Conservation (phyloP, 2,888 invertebrate species). For the Operophtera brumata region DNA sequence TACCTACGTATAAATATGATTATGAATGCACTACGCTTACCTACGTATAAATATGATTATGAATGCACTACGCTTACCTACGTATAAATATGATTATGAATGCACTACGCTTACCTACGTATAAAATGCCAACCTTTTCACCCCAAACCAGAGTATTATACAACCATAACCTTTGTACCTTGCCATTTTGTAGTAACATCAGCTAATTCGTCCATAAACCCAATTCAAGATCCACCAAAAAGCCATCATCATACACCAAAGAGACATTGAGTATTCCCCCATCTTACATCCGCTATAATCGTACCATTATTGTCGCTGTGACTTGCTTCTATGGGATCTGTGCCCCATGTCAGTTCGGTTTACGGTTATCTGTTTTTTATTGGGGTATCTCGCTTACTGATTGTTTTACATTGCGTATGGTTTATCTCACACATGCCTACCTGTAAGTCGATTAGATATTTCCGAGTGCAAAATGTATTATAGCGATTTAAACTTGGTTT, state of each 20-base stretch:
- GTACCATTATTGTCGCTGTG: conserved; percentile 35
- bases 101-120: too few species aligned
- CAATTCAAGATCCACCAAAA: conserved; percentile 5
- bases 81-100: too few species aligned
- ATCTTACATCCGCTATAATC: conserved; percentile 22
- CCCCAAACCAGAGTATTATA: not conserved
- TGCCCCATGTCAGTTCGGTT: conserved; percentile 31
- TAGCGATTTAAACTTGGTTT: not conserved
- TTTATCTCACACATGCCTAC: conserved; percentile 1
- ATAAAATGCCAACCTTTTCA: not conserved
- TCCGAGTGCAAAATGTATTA: not conserved
- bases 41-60: too few species aligned
- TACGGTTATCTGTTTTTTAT: conserved; percentile 21
- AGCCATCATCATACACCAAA: conserved; percentile 6
- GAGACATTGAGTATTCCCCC: not conserved
- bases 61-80: too few species aligned
- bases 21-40: too few species aligned
- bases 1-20: too few species aligned
- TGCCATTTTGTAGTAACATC: conserved; percentile 11
- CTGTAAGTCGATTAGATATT: not conserved
- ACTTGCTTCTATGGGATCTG: conserved; percentile 35
- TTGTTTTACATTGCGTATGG: conserved; percentile 20
- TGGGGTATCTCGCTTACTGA: conserved; percentile 9
- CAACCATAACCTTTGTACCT: not conserved
- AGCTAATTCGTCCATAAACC: conserved; percentile 15